Conservation (phyloP, 2,888 invertebrate genomes). For the Esperia sulphurella region DNA sequence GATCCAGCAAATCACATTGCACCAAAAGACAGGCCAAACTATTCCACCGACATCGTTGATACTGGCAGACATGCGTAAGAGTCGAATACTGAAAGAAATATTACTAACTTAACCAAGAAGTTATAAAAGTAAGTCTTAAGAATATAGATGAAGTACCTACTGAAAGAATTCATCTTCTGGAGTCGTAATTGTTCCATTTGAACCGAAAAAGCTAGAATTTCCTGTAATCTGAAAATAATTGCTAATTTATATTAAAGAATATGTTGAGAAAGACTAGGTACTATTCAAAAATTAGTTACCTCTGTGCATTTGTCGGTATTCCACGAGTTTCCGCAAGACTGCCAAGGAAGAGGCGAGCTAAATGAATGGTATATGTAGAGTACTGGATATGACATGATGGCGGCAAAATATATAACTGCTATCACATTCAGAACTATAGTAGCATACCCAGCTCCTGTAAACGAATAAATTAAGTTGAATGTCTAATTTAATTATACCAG, state of each 20-base stretch:
- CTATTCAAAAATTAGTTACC: conserved; percentile 46
- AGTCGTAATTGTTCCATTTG: conserved; percentile 73
- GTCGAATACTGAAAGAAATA: conserved; percentile 83
- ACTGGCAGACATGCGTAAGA: conserved; percentile 86
- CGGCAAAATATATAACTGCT: conserved; percentile 90
- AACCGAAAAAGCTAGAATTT: conserved; percentile 44
- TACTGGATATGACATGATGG: conserved; percentile 91
- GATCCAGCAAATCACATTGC: conserved; percentile 88
- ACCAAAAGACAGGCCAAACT: conserved; percentile 88
- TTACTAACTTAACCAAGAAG: background rate
- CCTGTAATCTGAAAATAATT: conserved; percentile 51
- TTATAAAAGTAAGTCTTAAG: background rate
- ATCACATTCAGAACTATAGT: conserved; percentile 89
- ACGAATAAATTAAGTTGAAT: background rate
- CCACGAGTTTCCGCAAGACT: conserved; percentile 88
- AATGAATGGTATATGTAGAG: conserved; percentile 88
- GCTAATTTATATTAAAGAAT: background rate
- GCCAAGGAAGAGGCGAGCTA: conserved; percentile 85
- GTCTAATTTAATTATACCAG: background rate
- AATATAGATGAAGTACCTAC: conserved; percentile 68
- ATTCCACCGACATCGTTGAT: conserved; percentile 87
- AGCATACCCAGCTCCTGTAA: conserved; percentile 90
- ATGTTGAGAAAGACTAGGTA: conserved; percentile 10
- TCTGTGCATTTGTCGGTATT: conserved; percentile 87
- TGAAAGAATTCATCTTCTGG: conserved; percentile 92